Evolutionary conservation across 2,797 vertebrate species (phyloP).

Genomic region (Ceryle rudis): DNA sequence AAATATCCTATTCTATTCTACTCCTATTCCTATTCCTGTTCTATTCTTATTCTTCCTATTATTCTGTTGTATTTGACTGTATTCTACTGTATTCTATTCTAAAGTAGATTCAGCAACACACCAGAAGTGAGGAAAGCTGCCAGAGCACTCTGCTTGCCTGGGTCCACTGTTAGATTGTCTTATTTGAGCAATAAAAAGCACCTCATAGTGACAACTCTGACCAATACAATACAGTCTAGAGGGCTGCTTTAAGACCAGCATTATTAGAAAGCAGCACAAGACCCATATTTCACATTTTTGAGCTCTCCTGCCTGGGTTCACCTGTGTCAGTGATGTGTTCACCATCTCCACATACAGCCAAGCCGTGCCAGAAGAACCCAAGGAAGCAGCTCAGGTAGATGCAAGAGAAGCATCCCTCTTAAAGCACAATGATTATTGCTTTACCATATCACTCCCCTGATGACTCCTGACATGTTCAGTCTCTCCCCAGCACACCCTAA

Average conservation of each 20-base stretch:
- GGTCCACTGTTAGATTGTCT: not conserved
- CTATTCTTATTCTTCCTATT: not conserved
- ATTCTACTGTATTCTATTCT: not conserved
- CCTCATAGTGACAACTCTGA: not conserved
- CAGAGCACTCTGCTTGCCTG: not conserved
- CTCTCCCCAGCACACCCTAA: not conserved
- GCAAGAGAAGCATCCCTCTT: not conserved
- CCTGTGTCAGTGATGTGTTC: not conserved
- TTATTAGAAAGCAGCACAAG: not conserved
- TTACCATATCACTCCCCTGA: not conserved
- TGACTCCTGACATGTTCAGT: not conserved
- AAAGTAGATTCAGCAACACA: not conserved
- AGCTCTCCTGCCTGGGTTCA: not conserved
- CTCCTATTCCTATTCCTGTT: not conserved
- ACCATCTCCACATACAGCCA: not conserved
- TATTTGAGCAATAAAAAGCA: not conserved
- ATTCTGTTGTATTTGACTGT: not conserved
- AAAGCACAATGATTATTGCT: fast-evolving
- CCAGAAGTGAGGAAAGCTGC: not conserved
- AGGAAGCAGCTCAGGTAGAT: not conserved
- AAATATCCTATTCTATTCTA: not conserved
- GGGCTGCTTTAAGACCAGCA: not conserved
- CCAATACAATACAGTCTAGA: not conserved
- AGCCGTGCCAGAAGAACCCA: not conserved
- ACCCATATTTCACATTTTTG: fast-evolving